Base-by-base conservation (phyloP, 2,797 vertebrate genomes). In the Lycodopsis pacificus region DNA sequence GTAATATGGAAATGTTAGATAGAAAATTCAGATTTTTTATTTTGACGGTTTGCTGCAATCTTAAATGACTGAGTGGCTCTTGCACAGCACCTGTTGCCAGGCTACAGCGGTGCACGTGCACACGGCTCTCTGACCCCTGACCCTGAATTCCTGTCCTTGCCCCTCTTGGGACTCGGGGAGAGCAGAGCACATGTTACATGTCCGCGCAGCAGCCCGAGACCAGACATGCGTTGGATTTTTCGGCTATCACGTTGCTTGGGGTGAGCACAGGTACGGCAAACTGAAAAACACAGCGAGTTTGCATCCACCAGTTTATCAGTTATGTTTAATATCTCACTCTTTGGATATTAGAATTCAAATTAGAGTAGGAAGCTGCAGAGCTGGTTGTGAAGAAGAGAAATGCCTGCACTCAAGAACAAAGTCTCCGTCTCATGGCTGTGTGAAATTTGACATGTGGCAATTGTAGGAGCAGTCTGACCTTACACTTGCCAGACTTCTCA, bases 61-160 rank as follows among this genome's bases (percentile, higher is more conserved):
- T 64, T 48, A 53, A 80, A 79, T 73, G 73, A 84, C 58, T 71
- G 14, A 20, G 59, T 40, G 19, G 61, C 38, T 80, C 36, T 68
- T n/a, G 76, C 30, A 70, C 80, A 84, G 87, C 91, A 93, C 91
- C 91, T 93, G 92, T 93, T 92, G 90, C 88, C 91, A 87, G 80
- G 83, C 81, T 91, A 82, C 87, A 77, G 81, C 84, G 12, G 76
- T 65, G 82, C 81, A 85, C 76, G 57, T 90, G 80, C 84, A 85
- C 84, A 63, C 76, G 70, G 61, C 80, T 82, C 76, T 85, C 71
- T 38, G 76, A 93, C 91, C 92, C 74, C 81, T 92, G 90, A 93
- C 91, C 87, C 79, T 49, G 57, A 76, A 76, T 92, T 91, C 91
- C 84, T 91, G 82, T 82, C 78, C 54, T 74, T 76, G 80, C 76